These are phyloP conservation scores for Echinometra lucunter DNA, from an alignment of 53 echinoderm and acorn worm species.

Conservation along the genomic window DNA sequence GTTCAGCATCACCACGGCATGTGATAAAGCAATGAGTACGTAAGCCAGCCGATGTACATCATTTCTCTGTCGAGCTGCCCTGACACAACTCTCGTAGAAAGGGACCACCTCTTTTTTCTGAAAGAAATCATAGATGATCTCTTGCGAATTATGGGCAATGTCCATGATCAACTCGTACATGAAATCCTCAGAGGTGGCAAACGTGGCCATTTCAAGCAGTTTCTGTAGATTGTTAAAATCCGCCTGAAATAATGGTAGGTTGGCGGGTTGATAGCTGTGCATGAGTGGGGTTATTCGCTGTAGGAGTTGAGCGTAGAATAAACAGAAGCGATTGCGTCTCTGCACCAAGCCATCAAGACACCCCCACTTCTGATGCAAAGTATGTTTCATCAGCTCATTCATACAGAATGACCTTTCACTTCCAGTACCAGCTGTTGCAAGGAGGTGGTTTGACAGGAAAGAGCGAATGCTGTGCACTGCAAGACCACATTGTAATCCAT, in stretches of 20 bases:
- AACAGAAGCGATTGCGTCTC: slow-evolving; percentile 55
- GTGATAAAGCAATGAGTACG: slow-evolving; percentile 45
- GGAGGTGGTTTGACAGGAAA: slow-evolving; percentile 10
- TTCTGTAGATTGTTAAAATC: slow-evolving; percentile 45
- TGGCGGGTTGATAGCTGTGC: background rate
- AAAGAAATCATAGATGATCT: slow-evolving; percentile 33
- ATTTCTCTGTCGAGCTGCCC: slow-evolving; percentile 31
- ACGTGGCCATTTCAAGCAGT: slow-evolving; percentile 43
- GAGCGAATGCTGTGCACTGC: background rate
- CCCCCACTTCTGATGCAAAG: slow-evolving; percentile 32
- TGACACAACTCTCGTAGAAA: slow-evolving; percentile 61
- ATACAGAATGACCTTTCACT: slow-evolving; percentile 6
- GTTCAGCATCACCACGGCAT: background rate
- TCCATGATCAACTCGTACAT: slow-evolving; percentile 45
- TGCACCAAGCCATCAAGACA: background rate
- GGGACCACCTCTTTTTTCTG: slow-evolving; percentile 29
- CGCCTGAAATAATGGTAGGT: slow-evolving; percentile 30
- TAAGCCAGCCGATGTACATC: slow-evolving; percentile 35
- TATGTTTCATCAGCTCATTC: slow-evolving; percentile 5
- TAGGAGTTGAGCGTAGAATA: slow-evolving; percentile 44
- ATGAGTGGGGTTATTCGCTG: slow-evolving; percentile 18
- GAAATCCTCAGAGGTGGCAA: slow-evolving; percentile 21
- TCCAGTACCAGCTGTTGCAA: background rate
- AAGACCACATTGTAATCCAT: background rate
- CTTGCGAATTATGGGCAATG: slow-evolving; percentile 30